Evolutionary conservation across 2,888 invertebrate genomes (phyloP), one percentile per base, ranked within the genome.

Genomic region (Eupithecia abbreviata): DNA sequence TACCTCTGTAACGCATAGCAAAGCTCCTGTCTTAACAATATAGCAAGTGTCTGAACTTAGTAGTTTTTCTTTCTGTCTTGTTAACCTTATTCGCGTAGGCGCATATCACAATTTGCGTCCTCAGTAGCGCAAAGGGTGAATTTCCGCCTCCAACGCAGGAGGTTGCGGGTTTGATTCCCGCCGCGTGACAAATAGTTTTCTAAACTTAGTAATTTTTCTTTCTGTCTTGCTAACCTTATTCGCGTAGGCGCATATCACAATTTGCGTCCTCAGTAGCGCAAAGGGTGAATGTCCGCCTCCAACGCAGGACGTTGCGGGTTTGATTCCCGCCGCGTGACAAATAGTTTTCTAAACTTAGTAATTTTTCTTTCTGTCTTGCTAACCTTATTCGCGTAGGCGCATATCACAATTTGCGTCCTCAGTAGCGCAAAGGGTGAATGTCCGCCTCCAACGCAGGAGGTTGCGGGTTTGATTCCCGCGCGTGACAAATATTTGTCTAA

Each of bases 1-100:
- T 62, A 69, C 30, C 30, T 30, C 30, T 76, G 65, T 68, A 74
- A 55, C 45, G 42, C 49, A 73, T 71, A 73, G 71, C 73, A 47
- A 70, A 67, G 78, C 78, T 72, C 76, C 76, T 74, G 30, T 74
- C 73, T 72, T 43, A 66, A 74, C 76, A 78, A 78, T 78, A 78
- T 76, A 78, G 78, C 78, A 76, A 74, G 65, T 70, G 73, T 62
- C 72, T 65, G 55, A 78, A 71, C 41, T 42, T 30, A 30, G 55
- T 67, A 45, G 41, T 43, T 76, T 78, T 41, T 3, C 7, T 69
- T 71, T 5, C 69, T 74, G 41, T n/a, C 18, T 18, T 62, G 30
- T 30, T 30, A 30, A 18, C 62, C 2, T 62, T 62, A 30, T 62
- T 62, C 10, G 30, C 30, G 62, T 30, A 62, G 62, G 62, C 30